A percentile compares a stretch with the other conserved stretches of the same genome.
Conservation (phyloP, 1,140 invertebrate genomes). For the Chelonus insularis region DNA sequence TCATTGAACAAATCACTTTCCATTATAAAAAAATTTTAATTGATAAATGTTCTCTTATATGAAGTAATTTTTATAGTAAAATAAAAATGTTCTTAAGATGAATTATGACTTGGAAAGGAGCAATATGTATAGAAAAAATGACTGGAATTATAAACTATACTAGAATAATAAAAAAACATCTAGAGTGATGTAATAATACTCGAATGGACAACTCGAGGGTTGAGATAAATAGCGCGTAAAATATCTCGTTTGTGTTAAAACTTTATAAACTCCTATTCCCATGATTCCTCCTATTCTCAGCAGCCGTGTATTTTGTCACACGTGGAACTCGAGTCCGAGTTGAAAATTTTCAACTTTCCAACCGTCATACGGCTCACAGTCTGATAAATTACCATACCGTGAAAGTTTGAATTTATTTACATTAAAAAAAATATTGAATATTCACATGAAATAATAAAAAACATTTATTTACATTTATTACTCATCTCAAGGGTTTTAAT, state of each 20-base stretch:
- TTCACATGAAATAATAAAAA: neutral
- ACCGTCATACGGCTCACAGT: constrained; percentile 8
- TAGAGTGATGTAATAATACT: no score
- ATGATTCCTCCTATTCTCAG: neutral
- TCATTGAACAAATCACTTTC: no score
- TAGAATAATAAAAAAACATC: no score
- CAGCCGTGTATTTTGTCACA: neutral
- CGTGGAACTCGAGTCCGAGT: constrained; percentile 1
- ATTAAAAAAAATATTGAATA: neutral
- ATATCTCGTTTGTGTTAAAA: constrained; percentile 28
- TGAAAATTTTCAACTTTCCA: constrained; percentile 17
- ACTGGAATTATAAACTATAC: neutral
- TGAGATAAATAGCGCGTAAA: constrained; percentile 22
- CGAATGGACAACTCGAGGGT: neutral
- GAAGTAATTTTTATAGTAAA: no score
- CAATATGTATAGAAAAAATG: neutral
- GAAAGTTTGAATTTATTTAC: constrained; percentile 3
- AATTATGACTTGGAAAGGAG: neutral
- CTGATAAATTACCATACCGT: neutral
- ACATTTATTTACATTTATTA: neutral
- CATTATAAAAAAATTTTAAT: no score
- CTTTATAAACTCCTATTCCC: constrained; percentile 23
- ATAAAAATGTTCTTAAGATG: no score
- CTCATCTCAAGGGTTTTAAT: neutral
- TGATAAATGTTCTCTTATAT: no score